Conservation (phyloP, 2,113 vertebrate species). For the Callocephalon fimbriatum region DNA sequence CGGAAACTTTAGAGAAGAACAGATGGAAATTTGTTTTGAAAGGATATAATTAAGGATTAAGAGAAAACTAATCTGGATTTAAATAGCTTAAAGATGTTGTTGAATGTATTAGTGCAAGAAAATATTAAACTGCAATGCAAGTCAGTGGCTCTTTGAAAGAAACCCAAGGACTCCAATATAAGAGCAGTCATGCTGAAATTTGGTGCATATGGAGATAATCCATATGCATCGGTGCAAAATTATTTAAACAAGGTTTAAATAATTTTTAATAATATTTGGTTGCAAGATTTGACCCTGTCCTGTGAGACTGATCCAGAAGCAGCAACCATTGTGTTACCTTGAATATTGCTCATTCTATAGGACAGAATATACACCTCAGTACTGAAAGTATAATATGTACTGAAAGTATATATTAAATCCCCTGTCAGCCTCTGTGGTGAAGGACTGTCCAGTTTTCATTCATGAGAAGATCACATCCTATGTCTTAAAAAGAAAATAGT, state of each 20-base stretch:
- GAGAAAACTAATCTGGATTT: slow-evolving; percentile 49
- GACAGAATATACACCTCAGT: neutral
- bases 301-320: neutral
- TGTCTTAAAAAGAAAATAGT: neutral
- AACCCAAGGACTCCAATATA: neutral
- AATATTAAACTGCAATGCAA: neutral
- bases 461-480: neutral
- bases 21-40: slow-evolving; percentile 54
- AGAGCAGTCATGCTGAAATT: neutral
- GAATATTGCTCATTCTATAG: neutral
- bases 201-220: neutral
- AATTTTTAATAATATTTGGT: neutral
- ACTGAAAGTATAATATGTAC: neutral
- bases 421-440: fast-evolving
- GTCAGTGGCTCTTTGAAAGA: neutral
- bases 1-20: slow-evolving; percentile 5
- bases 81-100: slow-evolving; percentile 43
- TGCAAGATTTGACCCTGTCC: neutral
- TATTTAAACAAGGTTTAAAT: neutral
- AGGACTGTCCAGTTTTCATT: neutral
- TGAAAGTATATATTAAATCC: neutral
- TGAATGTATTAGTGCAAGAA: neutral
- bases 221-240: neutral
- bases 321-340: neutral
- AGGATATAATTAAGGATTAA: slow-evolving; percentile 53